phyloP scores from a whole-genome alignment of 2,797 vertebrate species.

The Phylloscopus collybita region DNA sequence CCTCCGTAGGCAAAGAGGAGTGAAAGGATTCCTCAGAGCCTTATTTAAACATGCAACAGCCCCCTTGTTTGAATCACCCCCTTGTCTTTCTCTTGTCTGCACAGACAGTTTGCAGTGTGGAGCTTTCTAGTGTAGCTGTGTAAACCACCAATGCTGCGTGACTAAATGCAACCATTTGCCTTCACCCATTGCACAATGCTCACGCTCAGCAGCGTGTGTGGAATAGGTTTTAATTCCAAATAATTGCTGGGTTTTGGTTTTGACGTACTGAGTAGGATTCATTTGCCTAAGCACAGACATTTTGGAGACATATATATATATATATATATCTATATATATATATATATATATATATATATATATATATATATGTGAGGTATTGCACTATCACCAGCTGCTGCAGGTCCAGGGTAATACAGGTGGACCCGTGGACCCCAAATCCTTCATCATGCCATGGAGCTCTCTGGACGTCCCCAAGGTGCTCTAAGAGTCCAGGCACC shows the following conservation, averaged over 20 bases:
- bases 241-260: constrained; percentile 11
- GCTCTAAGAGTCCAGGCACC: not conserved
- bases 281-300: not conserved
- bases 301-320: not conserved
- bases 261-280: not conserved
- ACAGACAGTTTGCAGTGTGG: not conserved
- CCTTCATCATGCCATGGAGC: not conserved
- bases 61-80: not conserved
- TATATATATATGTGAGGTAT: not conserved
- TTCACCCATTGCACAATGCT: not conserved
- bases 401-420: not conserved
- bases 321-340: too few species aligned
- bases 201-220: not conserved
- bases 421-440: not conserved
- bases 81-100: not conserved
- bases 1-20: not conserved
- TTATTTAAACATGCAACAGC: not conserved
- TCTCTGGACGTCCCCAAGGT: not conserved
- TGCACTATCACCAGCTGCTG: not conserved
- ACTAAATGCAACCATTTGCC: not conserved
- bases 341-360: not conserved
- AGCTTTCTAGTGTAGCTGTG: not conserved
- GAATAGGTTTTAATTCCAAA: constrained; percentile 13
- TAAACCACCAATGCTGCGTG: not conserved
- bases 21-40: not conserved